Base-by-base conservation (phyloP, 2,113 vertebrate species). In the Chloropsis cyanopogon region DNA sequence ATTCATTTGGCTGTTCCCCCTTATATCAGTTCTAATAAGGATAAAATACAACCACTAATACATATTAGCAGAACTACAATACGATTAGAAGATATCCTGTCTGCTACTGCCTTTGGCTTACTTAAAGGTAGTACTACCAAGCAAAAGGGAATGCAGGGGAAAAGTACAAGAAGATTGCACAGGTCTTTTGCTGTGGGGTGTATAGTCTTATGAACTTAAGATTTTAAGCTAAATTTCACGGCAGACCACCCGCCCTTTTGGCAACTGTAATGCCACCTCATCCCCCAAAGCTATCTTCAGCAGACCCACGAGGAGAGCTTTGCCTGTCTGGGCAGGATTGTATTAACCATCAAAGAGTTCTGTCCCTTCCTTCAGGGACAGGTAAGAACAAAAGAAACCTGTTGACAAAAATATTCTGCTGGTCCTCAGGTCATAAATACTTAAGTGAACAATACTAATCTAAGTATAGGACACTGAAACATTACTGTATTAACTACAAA, bases 281-380 rank as follows among this genome's bases (percentile, higher is more conserved):
- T 20, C 9, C 26, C 25, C 29, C 2, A 1, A 66, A 70, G 26
- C 44, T 31, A 19, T 12, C 72, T 49, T 75, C 3, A 1, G 12
- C 26, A 33, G 33, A 29, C 15, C 18, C 4, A 0, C 0, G 0
- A 78, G 23, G 26, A 78, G 3, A 4, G 7, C 21, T 28, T 90
- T 56, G n/a, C n/a, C 56, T 82, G 17, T 79, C 78, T 28, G 14
- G 35, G 24, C 39, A 75, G 13, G 16, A 76, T 6, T 47, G 9
- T 31, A 72, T 49, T n/a, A 65, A 61, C 37, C 68, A 80, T 39
- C 29, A 61, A 49, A 82, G 54, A 28, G 12, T 28, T 70, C 23
- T 66, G 35, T 18, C 39, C 26, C 21, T 75, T 90, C 49, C 50
- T 49, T 56, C 60, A 53, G 26, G 14, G 24, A 37, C 5, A 5